phyloP scores from a whole-genome alignment of 1,140 invertebrate species.

The Coboldia fuscipes region DNA sequence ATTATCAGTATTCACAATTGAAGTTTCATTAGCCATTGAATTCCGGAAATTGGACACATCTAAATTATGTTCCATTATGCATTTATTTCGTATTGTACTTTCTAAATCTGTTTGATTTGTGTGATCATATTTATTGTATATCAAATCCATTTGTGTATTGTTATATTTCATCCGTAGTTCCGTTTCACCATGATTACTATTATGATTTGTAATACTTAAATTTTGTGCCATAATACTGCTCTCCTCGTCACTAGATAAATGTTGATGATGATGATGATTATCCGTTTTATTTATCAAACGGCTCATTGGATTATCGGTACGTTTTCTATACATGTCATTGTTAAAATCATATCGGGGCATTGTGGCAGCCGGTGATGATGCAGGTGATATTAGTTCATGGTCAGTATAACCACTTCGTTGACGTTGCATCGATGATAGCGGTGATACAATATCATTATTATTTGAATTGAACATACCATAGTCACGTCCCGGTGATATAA shows the following conservation, averaged over 20 bases:
- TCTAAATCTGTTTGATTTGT: not conserved
- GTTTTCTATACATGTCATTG: conserved; percentile 16
- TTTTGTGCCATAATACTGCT: conserved; percentile 22
- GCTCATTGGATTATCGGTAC: conserved; percentile 10
- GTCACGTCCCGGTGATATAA: conserved; percentile 17
- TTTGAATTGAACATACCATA: conserved; percentile 14
- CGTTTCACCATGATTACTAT: conserved; percentile 17
- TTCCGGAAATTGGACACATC: conserved; percentile 17
- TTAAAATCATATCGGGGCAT: conserved; percentile 20
- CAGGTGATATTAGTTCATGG: conserved; percentile 20
- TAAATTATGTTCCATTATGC: conserved; percentile 15
- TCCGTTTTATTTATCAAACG: conserved; percentile 9
- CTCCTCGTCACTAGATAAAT: conserved; percentile 19
- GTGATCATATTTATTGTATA: conserved; percentile 20
- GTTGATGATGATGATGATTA: conserved; percentile 11
- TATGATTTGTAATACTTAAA: conserved; percentile 1
- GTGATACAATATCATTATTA: conserved; percentile 12
- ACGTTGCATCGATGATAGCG: conserved; percentile 15
- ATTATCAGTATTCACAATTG: conserved; percentile 6
- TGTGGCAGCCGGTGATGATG: conserved; percentile 19
- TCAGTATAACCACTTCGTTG: conserved; percentile 18
- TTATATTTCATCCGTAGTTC: conserved; percentile 22
- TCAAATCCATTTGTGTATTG: conserved; percentile 20
- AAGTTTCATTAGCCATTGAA: conserved; percentile 14
- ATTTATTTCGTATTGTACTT: conserved; percentile 1